Evolutionary conservation across 92 coral and sea anemone genomes (phyloP).

Genomic region (Palythoa grandiflora): DNA sequence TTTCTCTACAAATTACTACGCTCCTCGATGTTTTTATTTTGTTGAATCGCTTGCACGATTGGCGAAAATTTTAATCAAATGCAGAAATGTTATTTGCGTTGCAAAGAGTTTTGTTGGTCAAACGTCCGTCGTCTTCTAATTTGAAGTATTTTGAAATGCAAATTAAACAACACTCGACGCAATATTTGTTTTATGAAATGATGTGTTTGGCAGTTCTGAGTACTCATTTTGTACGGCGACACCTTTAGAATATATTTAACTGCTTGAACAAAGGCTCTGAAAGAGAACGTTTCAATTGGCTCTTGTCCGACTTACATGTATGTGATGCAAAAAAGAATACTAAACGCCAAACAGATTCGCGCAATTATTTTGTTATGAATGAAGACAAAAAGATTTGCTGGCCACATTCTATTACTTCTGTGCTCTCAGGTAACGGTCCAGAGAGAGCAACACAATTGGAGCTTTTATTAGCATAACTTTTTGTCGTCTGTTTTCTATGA

Average conservation of each 20-base stretch:
- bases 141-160: conserved; percentile 38
- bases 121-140: neutral
- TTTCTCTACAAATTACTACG: neutral
- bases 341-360: conserved; percentile 34
- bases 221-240: neutral
- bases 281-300: conserved; percentile 31
- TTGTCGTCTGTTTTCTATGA: neutral
- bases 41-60: neutral
- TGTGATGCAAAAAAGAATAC: conserved; percentile 8
- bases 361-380: conserved; percentile 31
- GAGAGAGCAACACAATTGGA: neutral
- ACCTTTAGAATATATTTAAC: neutral
- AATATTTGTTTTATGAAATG: conserved; percentile 32
- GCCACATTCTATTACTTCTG: conserved; percentile 19
- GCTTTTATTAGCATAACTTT: neutral
- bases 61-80: neutral
- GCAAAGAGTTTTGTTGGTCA: neutral
- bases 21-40: neutral
- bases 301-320: neutral
- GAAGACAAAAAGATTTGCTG: conserved; percentile 11
- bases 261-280: neutral
- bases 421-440: neutral
- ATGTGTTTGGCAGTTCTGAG: neutral
- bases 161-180: conserved; percentile 23
- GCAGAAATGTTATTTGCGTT: neutral